A percentile compares a stretch with the other conserved stretches of the same genome.
Conservation (phyloP, 2,113 vertebrate genomes). For the Oncorhynchus nerka region DNA sequence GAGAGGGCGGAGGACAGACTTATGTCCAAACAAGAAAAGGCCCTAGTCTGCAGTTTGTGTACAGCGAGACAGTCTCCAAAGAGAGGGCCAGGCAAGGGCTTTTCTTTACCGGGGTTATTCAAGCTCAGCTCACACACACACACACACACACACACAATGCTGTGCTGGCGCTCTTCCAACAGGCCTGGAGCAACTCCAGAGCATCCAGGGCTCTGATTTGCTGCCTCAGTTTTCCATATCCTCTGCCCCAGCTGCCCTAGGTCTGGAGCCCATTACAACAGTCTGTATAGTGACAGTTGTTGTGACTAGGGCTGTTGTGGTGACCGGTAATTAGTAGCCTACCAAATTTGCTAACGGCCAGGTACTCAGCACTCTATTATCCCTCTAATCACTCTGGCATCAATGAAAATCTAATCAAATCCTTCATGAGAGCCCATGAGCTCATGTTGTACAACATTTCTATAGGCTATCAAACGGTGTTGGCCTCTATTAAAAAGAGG, state of each 20-base stretch:
- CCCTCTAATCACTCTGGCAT: too few species aligned
- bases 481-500: too few species aligned
- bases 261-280: conserved; percentile 32
- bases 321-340: conserved; percentile 9
- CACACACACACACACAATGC: not conserved
- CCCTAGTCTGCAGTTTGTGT: conserved; percentile 14
- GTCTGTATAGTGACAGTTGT: not conserved
- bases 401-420: too few species aligned
- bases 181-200: not conserved
- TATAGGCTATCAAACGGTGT: too few species aligned
- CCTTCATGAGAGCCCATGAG: too few species aligned
- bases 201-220: conserved; percentile 20
- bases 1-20: too few species aligned
- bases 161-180: not conserved
- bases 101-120: conserved; percentile 31
- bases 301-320: conserved; percentile 30
- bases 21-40: not conserved
- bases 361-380: too few species aligned
- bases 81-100: conserved; percentile 35
- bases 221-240: conserved; percentile 25
- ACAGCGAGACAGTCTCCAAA: not conserved
- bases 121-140: not conserved
- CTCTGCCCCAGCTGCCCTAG: conserved; percentile 16
- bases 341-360: too few species aligned
- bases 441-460: too few species aligned